These are phyloP conservation scores for Probosciger aterrimus DNA, from an alignment of 2,113 vertebrate species.

Conservation along the genomic window DNA sequence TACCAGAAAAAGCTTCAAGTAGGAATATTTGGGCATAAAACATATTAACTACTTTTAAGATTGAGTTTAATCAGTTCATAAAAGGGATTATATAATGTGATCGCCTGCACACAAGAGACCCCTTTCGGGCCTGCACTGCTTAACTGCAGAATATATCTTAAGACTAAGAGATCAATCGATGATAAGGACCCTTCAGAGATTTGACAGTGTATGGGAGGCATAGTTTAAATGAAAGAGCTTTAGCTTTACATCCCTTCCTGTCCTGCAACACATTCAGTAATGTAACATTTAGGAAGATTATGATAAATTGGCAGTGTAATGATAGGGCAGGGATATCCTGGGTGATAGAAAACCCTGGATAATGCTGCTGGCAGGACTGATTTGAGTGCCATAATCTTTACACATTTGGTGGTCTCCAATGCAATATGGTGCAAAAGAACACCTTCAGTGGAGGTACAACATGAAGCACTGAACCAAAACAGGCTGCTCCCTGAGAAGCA, in stretches of 20 bases:
- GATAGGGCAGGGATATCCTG: not conserved
- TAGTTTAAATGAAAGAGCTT: not conserved
- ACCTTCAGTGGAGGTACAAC: not conserved
- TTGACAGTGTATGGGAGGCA: not conserved
- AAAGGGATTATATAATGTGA: slow-evolving; percentile 40
- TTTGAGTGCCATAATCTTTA: not conserved
- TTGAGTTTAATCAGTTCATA: slow-evolving; percentile 42
- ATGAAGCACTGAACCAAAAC: not conserved
- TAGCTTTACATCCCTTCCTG: not conserved
- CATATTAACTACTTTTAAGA: slow-evolving; percentile 30
- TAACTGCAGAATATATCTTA: slow-evolving; percentile 25
- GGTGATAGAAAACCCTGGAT: not conserved
- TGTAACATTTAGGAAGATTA: not conserved
- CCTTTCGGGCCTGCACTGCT: not conserved
- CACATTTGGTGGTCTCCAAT: not conserved
- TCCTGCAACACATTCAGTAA: not conserved
- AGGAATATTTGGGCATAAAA: slow-evolving; percentile 4
- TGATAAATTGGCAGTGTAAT: not conserved
- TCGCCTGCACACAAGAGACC: slow-evolving; percentile 26
- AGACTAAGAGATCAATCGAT: slow-evolving; percentile 6
- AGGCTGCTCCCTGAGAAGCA: not conserved
- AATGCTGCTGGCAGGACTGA: not conserved
- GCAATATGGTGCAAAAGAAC: not conserved
- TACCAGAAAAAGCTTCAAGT: not conserved
- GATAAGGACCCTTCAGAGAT: slow-evolving; percentile 40